A percentile compares a stretch with the other conserved stretches of the same genome.
phyloP scores from a whole-genome alignment of 2,113 vertebrate species.

The Epinephelus cyanopodus region DNA sequence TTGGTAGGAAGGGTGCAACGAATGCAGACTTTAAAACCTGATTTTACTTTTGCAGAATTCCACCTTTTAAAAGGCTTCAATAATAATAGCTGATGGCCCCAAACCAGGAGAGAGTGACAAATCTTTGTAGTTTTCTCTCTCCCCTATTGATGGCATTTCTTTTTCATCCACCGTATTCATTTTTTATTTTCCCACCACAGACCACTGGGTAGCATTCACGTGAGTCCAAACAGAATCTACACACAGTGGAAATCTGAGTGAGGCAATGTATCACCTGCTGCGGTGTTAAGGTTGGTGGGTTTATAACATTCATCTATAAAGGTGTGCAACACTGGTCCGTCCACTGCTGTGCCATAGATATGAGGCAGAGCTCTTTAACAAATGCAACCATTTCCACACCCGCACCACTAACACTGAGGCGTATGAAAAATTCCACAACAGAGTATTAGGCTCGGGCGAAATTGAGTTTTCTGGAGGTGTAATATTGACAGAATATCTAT shows the following conservation, averaged over 20 bases:
- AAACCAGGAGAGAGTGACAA: constrained; percentile 23
- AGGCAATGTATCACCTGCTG: constrained; percentile 57
- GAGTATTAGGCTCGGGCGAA: not conserved
- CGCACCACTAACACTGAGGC: not conserved
- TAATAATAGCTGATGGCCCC: constrained; percentile 34
- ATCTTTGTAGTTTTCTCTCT: constrained; percentile 44
- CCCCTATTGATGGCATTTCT: constrained; percentile 43
- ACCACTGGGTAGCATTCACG: constrained; percentile 47
- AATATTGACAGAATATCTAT: constrained; percentile 13
- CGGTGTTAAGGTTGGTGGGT: constrained; percentile 34
- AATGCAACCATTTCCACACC: constrained; percentile 12
- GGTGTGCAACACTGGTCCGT: constrained; percentile 33
- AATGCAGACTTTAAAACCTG: constrained; percentile 15
- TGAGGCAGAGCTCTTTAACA: constrained; percentile 20
- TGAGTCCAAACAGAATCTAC: constrained; percentile 56
- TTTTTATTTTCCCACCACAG: constrained; percentile 27
- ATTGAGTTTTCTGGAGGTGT: constrained; percentile 3
- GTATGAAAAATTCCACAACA: constrained; percentile 10
- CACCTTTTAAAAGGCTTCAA: constrained; percentile 51
- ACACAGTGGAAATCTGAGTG: constrained; percentile 56
- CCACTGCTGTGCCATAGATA: constrained; percentile 19
- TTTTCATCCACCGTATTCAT: constrained; percentile 42
- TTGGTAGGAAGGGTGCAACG: not conserved
- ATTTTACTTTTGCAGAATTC: constrained; percentile 37
- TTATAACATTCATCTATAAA: constrained; percentile 68